A percentile compares a stretch with the other conserved stretches of the same genome.
Evolutionary conservation across 2,888 invertebrate species (phyloP).

Genomic region (Philonicus albiceps): DNA sequence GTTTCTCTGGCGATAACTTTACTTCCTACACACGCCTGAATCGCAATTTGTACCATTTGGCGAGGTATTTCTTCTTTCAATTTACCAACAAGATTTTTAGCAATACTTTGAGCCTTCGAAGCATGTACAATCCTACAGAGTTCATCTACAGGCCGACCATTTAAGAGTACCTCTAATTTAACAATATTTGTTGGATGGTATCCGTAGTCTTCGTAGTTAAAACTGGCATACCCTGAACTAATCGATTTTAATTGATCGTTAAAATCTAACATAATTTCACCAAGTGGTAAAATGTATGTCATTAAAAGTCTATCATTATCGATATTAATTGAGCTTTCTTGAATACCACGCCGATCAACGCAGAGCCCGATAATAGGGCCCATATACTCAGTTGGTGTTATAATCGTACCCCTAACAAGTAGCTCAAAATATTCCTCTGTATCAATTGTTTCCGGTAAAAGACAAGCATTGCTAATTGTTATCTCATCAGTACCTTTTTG

Average conservation of each 20-base stretch:
- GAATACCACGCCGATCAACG: conserved; percentile 75
- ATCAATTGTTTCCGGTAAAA: conserved; percentile 72
- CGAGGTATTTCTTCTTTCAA: conserved; percentile 86
- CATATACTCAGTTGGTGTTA: conserved; percentile 80
- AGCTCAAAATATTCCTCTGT: conserved; percentile 86
- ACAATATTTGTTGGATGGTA: conserved; percentile 80
- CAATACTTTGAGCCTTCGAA: conserved; percentile 71
- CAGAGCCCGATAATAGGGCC: conserved; percentile 77
- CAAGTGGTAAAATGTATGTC: conserved; percentile 85
- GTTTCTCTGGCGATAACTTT: conserved; percentile 87
- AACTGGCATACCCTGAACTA: conserved; percentile 94
- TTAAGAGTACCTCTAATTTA: conserved; percentile 77
- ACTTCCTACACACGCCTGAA: conserved; percentile 83
- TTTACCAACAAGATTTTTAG: conserved; percentile 74
- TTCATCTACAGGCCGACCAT: conserved; percentile 83
- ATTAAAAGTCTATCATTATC: conserved; percentile 84
- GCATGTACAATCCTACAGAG: conserved; percentile 81
- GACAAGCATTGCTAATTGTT: conserved; percentile 77
- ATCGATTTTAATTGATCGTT: conserved; percentile 89
- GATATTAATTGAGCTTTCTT: conserved; percentile 73
- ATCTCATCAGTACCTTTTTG: conserved; percentile 70
- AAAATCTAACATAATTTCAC: conserved; percentile 94
- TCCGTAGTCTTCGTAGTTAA: conserved; percentile 90
- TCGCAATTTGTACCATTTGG: conserved; percentile 86
- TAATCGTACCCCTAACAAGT: conserved; percentile 86